These are phyloP conservation scores for Siphlonurus alternatus DNA, from an alignment of 2,888 invertebrate genomes.

Conservation along the genomic window DNA sequence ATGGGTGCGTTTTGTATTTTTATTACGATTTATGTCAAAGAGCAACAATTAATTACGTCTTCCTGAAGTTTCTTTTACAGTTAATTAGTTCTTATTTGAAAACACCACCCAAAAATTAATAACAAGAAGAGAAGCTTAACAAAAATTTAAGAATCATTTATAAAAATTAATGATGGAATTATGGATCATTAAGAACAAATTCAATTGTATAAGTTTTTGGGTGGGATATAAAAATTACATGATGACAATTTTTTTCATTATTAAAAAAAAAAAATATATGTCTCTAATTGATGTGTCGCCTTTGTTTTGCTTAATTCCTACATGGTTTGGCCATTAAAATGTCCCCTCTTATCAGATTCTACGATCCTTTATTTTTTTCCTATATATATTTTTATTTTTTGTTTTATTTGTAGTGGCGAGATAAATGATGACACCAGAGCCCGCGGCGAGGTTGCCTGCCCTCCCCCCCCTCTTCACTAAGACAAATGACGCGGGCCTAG, in stretches of 20 bases:
- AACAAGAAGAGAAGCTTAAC: too few species aligned
- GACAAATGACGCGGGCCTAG: constrained; percentile 11
- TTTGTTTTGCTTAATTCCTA: constrained; percentile 50
- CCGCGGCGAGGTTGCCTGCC: background rate
- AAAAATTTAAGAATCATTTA: too few species aligned
- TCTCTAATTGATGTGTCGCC: constrained; percentile 48
- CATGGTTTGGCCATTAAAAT: constrained; percentile 54
- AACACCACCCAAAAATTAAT: too few species aligned
- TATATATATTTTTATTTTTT: background rate
- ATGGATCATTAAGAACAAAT: background rate
- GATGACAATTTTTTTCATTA: too few species aligned
- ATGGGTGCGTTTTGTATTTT: too few species aligned
- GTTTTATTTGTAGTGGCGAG: constrained; percentile 3
- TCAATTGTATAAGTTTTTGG: background rate
- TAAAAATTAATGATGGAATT: too few species aligned
- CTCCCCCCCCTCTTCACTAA: constrained; percentile 1
- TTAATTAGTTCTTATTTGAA: too few species aligned
- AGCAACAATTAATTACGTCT: too few species aligned
- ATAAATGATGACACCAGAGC: constrained; percentile 15
- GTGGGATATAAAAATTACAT: background rate
- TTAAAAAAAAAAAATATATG: constrained; percentile 1
- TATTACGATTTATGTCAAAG: too few species aligned
- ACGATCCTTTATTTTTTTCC: constrained; percentile 8
- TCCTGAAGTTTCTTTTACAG: too few species aligned
- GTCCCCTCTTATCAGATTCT: constrained; percentile 35